Evolutionary conservation across 2,888 invertebrate genomes (phyloP), one percentile per base, ranked within the genome.

Genomic region (Lapara coniferarum): DNA sequence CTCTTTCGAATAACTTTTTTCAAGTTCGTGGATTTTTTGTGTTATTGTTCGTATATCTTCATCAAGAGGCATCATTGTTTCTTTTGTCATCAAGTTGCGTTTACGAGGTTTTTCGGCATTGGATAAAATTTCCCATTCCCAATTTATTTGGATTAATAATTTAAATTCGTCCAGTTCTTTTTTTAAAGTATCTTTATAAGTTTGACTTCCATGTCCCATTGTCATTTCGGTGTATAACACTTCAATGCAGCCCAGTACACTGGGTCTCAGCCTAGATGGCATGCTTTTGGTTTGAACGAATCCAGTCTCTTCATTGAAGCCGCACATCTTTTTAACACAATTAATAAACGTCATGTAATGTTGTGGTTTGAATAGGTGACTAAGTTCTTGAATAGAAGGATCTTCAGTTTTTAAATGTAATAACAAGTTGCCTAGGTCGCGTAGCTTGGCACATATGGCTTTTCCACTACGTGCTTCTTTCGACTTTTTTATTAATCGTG

Each of bases 191-290:
- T 52, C 52, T 52, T 52, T 52, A 52, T 14, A 52, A 52, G 52
- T 14, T 14, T 52, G 52, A 52, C 52, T 52, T 52, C 52, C 52
- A 52, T 52, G 52, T 52, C 52, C 52, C 52, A 52, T 52, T 52
- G 14, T 52, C 52, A 52, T 52, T 52, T 13, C 52, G 52, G 52
- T 52, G 52, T 52, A 52, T 52, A 52, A 52, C 13, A 52, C 52
- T 52, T 52, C 52, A 14, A 52, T 52, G 52, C 52, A 52, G 14
- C 52, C 52, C 14, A 52, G 14, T 52, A 14, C 52, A 52, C 52
- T 14, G 52, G 52, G 14, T 52, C 52, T 52, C 52, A 52, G 52
- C 14, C 52, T 52, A 52, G 52, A 52, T 52, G 52, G 52, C 14
- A 52, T 52, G 52, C 52, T 52, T 52, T 14, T 52, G 5, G 52